Base-by-base conservation (phyloP, 2,797 vertebrate species). In the Gymnodraco acuticeps region DNA sequence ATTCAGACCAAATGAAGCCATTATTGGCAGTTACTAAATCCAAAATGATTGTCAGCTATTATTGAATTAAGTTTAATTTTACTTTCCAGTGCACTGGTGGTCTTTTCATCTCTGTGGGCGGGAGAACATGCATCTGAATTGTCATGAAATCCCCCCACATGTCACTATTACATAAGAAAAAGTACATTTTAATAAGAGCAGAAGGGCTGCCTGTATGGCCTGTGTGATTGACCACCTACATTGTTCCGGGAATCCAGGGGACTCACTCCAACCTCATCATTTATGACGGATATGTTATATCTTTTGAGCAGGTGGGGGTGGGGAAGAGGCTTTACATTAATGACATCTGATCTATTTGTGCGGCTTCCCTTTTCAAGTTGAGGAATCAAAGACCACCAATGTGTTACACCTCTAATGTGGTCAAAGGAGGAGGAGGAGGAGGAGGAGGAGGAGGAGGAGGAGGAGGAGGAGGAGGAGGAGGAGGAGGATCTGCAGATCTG, bases 311-410 rank as follows among this genome's bases (percentile, higher is more conserved):
- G 84, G 87, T 80, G 73, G 82, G 78, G 75, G 62, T 58, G 71
- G 45, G 59, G 55, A 43, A 20, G 55, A 63, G 73, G 77, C 78
- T 80, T 76, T 69, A 47, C 70, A 69, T 10, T 38, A 81, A 62
- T 75, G 84, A 82, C 81, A 89, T 90, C 56, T 80, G 89, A 91
- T 91, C 86, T 80, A 83, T 85, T 91, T 90, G 88, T 87, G 88
- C 72, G 78, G 70, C 85, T 78, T 89, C 87, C 38, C 69, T 87
- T 91, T 89, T 88, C 78, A 90, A 87, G 80, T 70, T 16, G 67
- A 83, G 62, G 80, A 88, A 88, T 88, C 84, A 85, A 86, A 91
- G 92, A 92, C 90, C 90, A 91, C 92, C 90, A 88, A 64, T 85
- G 88, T 78, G 85, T 83, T 84, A 72, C 80, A 90, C 83, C 77